Conservation (phyloP, 1,140 invertebrate species). For the Cylas formicarius region DNA sequence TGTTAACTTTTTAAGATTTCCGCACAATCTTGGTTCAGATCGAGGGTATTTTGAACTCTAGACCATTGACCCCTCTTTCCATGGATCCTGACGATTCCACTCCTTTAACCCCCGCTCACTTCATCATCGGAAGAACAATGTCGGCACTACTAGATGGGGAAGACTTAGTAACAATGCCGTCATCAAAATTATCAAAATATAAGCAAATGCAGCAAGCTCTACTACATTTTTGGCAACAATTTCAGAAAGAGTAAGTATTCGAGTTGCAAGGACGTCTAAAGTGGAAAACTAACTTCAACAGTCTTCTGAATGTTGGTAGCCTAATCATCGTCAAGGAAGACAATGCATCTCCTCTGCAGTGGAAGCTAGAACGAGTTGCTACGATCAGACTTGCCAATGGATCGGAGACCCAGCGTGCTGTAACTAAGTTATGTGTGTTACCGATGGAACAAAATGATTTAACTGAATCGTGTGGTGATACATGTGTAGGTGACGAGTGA, state of each 20-base stretch:
- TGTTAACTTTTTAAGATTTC: conserved; percentile 17
- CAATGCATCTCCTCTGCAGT: conserved; percentile 20
- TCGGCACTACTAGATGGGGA: conserved; percentile 11
- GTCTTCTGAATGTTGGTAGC: conserved; percentile 6
- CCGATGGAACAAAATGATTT: no score
- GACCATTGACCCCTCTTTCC: conserved; percentile 9
- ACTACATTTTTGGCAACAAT: conserved; percentile 13
- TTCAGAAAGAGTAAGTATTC: conserved; percentile 33
- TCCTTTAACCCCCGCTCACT: conserved; percentile 10
- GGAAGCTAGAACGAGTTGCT: conserved; percentile 32
- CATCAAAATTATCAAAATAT: conserved; percentile 6
- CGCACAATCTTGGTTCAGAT: conserved; percentile 5
- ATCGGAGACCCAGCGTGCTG: no score
- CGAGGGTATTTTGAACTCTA: conserved; percentile 11
- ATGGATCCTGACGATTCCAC: conserved; percentile 11
- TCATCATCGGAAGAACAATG: conserved; percentile 11
- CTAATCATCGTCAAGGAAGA: conserved; percentile 10
- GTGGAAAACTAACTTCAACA: no score
- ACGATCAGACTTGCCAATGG: no score
- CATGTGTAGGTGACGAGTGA: no score
- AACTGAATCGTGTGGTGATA: no score
- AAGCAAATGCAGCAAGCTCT: conserved; percentile 8
- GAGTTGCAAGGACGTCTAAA: conserved; percentile 19
- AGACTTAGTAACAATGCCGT: not conserved
- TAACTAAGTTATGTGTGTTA: no score